Evolutionary conservation across 2,888 invertebrate species (phyloP).

Genomic region (Agrochola litura): DNA sequence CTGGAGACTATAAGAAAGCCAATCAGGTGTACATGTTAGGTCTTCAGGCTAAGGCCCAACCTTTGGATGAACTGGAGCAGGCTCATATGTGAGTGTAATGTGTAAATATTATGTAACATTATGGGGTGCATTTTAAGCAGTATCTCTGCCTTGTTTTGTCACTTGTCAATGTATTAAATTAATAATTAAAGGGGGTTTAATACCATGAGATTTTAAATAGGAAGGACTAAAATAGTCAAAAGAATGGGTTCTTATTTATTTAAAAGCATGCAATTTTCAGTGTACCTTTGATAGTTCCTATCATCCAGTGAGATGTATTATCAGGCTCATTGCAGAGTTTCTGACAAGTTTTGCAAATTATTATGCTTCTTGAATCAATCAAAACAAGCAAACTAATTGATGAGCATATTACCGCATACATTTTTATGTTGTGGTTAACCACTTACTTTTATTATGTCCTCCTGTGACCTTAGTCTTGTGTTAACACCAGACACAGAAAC

Average conservation of each 20-base stretch:
- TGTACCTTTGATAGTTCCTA: neutral
- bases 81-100: slow-evolving; percentile 92
- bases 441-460: slow-evolving; percentile 19
- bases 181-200: slow-evolving; percentile 6
- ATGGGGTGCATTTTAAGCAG: neutral
- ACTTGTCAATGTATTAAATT: neutral
- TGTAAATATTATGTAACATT: slow-evolving; percentile 27
- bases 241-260: neutral
- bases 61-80: slow-evolving; percentile 93
- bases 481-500: slow-evolving; percentile 26
- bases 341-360: neutral
- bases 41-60: slow-evolving; percentile 94
- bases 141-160: neutral
- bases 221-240: neutral
- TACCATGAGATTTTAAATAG: neutral
- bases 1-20: slow-evolving; percentile 95
- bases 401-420: neutral
- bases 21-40: slow-evolving; percentile 95
- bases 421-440: slow-evolving; percentile 6
- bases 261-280: neutral
- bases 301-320: neutral
- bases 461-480: slow-evolving; percentile 25
- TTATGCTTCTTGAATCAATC: neutral
- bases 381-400: neutral
- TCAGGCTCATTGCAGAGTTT: neutral